A percentile compares a stretch with the other conserved stretches of the same genome.
phyloP scores from a whole-genome alignment of 2,113 vertebrate species.

The Crotalus helleri region DNA sequence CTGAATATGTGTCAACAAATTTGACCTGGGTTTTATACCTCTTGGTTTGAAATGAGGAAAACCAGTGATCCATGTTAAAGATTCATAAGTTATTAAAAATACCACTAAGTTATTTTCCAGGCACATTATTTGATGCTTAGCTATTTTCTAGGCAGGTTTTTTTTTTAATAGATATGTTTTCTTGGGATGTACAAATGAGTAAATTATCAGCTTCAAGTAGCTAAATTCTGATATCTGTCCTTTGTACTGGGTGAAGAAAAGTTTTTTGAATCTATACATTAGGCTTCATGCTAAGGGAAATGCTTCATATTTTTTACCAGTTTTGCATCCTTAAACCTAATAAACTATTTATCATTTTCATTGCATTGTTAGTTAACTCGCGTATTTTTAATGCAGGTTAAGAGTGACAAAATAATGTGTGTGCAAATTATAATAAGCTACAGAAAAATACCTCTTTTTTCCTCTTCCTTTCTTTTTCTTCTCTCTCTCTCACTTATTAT shows the following conservation, averaged over 20 bases:
- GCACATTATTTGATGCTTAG: too few relatives aligned
- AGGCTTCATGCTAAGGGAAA: neutral
- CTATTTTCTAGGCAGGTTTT: neutral
- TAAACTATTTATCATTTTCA: conserved; percentile 21
- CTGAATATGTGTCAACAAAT: neutral
- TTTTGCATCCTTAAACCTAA: conserved; percentile 1
- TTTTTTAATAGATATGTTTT: neutral
- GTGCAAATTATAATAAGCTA: neutral
- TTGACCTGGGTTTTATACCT: neutral
- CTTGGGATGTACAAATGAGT: neutral
- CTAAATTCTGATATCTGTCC: neutral
- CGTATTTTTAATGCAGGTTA: neutral
- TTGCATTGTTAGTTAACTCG: conserved; percentile 2
- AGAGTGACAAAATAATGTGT: conserved; percentile 1
- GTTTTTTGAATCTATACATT: neutral
- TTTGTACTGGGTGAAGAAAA: neutral
- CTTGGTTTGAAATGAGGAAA: neutral
- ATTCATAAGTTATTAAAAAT: neutral
- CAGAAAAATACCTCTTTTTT: neutral
- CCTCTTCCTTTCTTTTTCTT: neutral
- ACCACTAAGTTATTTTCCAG: neutral
- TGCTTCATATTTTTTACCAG: neutral
- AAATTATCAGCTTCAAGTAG: neutral
- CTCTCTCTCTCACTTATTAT: neutral
- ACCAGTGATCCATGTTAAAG: neutral